Base-by-base conservation (phyloP, 2,888 invertebrate species). In the Caenorhabditis afra region DNA sequence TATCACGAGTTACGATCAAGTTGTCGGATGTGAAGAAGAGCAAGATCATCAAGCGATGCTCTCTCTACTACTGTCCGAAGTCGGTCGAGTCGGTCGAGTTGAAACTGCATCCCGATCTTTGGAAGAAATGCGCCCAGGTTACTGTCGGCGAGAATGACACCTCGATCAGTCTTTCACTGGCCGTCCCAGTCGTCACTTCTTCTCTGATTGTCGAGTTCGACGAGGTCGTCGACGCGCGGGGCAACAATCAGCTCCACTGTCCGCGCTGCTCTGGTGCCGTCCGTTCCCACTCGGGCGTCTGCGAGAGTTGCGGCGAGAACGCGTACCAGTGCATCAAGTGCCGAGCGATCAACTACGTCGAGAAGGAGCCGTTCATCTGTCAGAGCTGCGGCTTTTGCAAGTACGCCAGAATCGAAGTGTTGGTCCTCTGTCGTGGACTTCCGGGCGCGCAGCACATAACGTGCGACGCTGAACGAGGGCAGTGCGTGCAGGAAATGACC, bases 291-390 rank as follows among this genome's bases (percentile, higher is more conserved):
- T 97, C 98, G 0, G 98, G 98, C 0, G 96, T 98, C 0, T 98
- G 98, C 90, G 95, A 94, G 0, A 96, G 96, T 91, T 96, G 96
- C 90, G 97, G 98, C 0, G 98, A 99, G 91, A 98, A 98, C 91
- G 98, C 98, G 0, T 98, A 96, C 92, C 99, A 99, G 90, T 99
- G 98, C 89, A 97, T 97, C 92, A 98, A 98, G 92, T 99, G 98
- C 92, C 94, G 95, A 94, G 94, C 97, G 0, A 99, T 99, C 87
- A 98, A 99, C 92, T 98, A 98, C 91, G 97, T 97, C 91, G 97
- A 98, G 91, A 96, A 97, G 55, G 98, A 98, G 92, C 98, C 98
- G 0, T 99, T 98, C 93, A 92, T 99, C 23, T 99, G 99, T 90
- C 97, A 97, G 91, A 95, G 97, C 4, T 99, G 99, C 91, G 98